Evolutionary conservation across 2,113 vertebrate species (phyloP), one percentile per base, ranked within the genome.

Genomic region (Merops nubicus): DNA sequence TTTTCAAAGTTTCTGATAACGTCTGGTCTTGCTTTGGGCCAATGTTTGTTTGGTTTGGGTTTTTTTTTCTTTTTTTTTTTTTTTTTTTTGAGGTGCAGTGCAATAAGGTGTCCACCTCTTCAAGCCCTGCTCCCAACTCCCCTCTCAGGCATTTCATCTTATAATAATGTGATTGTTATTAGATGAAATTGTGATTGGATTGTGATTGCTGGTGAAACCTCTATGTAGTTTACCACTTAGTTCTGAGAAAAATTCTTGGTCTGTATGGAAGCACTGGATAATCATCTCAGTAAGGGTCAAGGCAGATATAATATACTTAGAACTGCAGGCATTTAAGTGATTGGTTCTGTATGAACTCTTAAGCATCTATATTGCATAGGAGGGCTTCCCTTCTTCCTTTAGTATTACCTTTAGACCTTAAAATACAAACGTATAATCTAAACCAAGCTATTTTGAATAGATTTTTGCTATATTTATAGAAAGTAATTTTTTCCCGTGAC

Each of bases 231-330:
- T 88, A 69, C 34, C 26, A 47, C 65, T 89, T 40, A 62, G 48
- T 67, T 85, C 91, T 97, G 92, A 91, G 79, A 57, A 72, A 73
- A 92, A 81, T 43, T 79, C 89, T 94, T 95, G 59, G 50, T 91
- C 74, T 96, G 33, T 85, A 36, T 88, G 88, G 94, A 84, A 97
- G 87, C 43, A 89, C 36, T 67, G 82, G 84, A 83, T 91, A 97
- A 95, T 93, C 76, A 54, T 89, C 89, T 95, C 73, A 77, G 6
- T 81, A 79, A 90, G 67, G 88, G 75, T 89, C 78, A 86, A 69
- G 85, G 12, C 77, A 95, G 84, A 62, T 96, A n/a, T 59, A 84
- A 93, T 72, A 92, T 92, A 91, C 77, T 93, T 95, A 88, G 43
- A 59, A 50, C 29, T 33, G 34, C 28, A 26, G 54, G 21, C 33